Evolutionary conservation across 2,797 vertebrate genomes (phyloP), one percentile per base, ranked within the genome.

Genomic region (Coranthus polyacanthus): DNA sequence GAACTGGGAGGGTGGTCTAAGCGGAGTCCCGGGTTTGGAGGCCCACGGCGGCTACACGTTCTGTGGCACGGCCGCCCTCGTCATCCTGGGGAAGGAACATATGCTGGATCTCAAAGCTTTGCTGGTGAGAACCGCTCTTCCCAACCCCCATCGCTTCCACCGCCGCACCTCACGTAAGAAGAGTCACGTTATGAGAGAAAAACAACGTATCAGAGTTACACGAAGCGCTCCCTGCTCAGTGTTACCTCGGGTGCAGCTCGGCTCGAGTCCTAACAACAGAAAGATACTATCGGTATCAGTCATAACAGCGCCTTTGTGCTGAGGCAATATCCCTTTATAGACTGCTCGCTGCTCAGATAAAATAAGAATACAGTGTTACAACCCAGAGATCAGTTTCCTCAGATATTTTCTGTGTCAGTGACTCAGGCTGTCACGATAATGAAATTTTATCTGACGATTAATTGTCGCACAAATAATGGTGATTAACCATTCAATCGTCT

Each of bases 1-100:
- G 91, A 98, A 98, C 79, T 99, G 98, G 98, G 98, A 99, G 82
- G 98, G 98, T 0, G 98, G 98, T 67, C 94, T 99, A 0, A 97
- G 97, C 0, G 98, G 98, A 0, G 95, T 98, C 55, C 97, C 97
- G 0, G 98, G 98, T 21, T 89, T 99, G 93, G 98, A 99, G 84
- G 97, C 97, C 0, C 97, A 99, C 0, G 97, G 98, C 0, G 98
- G 98, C 4, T 99, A 99, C 86, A 97, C 96, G 0, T 99, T 99
- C 94, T 99, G 98, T 0, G 98, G 98, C 18, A 81, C 95, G 4
- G 97, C 98, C 0, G 96, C 97, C 0, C 89, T 99, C 76, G 96
- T 98, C 75, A 98, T 99, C 81, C 93, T 99, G 70, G 95, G 97
- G 47, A 95, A 95, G 72, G 97, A 98, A 8, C 90, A 95, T 7